A percentile compares a stretch with the other conserved stretches of the same genome.
phyloP scores from a whole-genome alignment of 2,113 vertebrate genomes.

The Panthera leo region DNA sequence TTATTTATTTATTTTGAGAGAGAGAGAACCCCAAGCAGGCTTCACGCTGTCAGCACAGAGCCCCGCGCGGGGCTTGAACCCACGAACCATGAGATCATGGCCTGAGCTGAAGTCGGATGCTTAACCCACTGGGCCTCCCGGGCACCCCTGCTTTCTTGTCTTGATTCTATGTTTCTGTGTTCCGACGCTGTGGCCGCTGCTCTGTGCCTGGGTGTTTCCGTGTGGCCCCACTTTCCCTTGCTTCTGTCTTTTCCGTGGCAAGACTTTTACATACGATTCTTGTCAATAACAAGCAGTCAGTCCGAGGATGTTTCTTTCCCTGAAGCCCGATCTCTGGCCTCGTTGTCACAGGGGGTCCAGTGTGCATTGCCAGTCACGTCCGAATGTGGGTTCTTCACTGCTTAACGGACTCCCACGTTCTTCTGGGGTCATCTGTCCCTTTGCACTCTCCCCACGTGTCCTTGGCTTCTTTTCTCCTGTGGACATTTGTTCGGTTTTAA shows the following conservation, averaged over 20 bases:
- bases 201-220: not conserved
- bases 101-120: too few relatives aligned
- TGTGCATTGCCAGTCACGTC: rapidly evolving
- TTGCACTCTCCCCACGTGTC: rapidly evolving
- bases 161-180: too few relatives aligned
- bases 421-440: not conserved
- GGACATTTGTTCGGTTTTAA: not conserved
- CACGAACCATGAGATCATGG: too few relatives aligned
- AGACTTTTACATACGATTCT: rapidly evolving
- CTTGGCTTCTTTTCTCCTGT: rapidly evolving
- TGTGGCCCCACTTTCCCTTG: rapidly evolving
- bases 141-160: too few relatives aligned
- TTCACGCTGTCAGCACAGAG: too few relatives aligned
- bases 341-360: rapidly evolving
- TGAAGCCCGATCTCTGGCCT: not conserved
- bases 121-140: too few relatives aligned
- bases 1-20: too few relatives aligned
- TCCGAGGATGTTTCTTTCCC: too few relatives aligned
- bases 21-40: too few relatives aligned
- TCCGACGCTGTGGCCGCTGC: rapidly evolving
- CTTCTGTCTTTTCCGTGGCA: not conserved
- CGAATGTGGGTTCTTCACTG: not conserved
- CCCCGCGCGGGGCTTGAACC: too few relatives aligned
- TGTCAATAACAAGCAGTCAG: rapidly evolving
- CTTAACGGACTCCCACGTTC: too few relatives aligned